Evolutionary conservation across 2,113 vertebrate genomes (phyloP).

Genomic region (Zapornia atra): DNA sequence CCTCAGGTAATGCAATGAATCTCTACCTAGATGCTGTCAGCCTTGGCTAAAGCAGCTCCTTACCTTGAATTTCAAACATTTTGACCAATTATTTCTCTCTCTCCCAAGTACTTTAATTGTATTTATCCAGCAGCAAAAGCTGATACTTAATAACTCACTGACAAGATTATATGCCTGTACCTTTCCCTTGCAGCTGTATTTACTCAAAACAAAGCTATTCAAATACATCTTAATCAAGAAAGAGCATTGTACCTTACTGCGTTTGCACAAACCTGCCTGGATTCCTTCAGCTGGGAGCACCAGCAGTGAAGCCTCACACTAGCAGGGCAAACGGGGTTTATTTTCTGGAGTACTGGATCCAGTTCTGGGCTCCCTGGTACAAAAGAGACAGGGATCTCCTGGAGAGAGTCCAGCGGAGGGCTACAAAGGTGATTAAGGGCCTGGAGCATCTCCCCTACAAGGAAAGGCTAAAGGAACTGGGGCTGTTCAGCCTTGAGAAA

Average conservation of each 20-base stretch:
- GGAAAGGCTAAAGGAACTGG: too few species aligned
- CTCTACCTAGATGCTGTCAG: slow-evolving; percentile 26
- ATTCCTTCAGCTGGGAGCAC: background rate
- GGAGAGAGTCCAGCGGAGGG: too few species aligned
- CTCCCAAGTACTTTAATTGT: background rate
- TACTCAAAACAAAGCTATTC: slow-evolving; percentile 42
- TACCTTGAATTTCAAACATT: background rate
- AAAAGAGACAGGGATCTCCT: too few species aligned
- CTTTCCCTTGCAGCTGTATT: slow-evolving; percentile 50
- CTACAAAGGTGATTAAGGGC: too few species aligned
- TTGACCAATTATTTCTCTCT: background rate
- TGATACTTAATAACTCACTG: background rate
- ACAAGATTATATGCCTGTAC: background rate
- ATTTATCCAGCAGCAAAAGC: background rate
- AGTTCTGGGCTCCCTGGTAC: too few species aligned
- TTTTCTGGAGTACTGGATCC: too few species aligned
- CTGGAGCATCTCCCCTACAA: too few species aligned
- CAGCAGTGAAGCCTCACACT: background rate
- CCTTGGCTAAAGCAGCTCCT: background rate
- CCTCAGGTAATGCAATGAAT: slow-evolving; percentile 8
- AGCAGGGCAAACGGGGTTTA: background rate
- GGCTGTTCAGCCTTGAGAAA: too few species aligned
- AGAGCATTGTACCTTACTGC: background rate
- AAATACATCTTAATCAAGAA: slow-evolving; percentile 31
- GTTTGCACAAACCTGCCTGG: background rate